Evolutionary conservation across 1,140 invertebrate species (phyloP), one percentile per base, ranked within the genome.

Genomic region (Drosophila cardini): DNA sequence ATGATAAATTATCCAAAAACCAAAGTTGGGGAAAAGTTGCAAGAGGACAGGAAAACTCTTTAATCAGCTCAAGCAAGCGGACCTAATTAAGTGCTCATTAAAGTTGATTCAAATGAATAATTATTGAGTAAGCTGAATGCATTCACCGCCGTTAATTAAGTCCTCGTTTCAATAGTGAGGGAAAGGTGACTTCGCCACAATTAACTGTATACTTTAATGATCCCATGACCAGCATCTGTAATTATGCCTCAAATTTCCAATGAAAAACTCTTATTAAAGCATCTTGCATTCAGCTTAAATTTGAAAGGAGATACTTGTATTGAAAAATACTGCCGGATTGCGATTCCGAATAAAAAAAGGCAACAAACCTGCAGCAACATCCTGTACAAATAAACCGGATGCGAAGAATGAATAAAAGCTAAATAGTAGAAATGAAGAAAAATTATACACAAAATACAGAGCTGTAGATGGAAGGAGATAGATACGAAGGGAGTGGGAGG

Each of bases 321-420:
- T 42, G 32, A 63, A 34, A 26, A 40, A 18, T 42, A 42, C 9
- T 6, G 13, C 5, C 42, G 53, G 40, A 70, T 32, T 30, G 52
- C 16, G 53, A 18, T 26, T 3, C 4, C 4, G 21, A 26, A 26
- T 26, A 26, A 52, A 45, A 21, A 70, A 67, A 64, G 40, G 53
- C 62, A 72, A 21, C 18, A 63, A 74, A 50, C 65, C 64, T 36
- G 46, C 40, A 62, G 64, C 60, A 78, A 78, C 82, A 73, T 86
- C 64, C 83, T 71, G 69, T 55, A 42, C 63, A 85, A 86, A 82
- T 80, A 45, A 79, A 36, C 72, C 83, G 83, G 83, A 86, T 78
- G 69, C 76, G 26, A 74, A 71, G 45, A 67, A 87, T 80, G 77
- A 83, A 86, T 76, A 82, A 70, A 71, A 26, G 74, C 68, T 55